Base-by-base conservation (phyloP, 2,797 vertebrate species). In the Bovichtus diacanthus region DNA sequence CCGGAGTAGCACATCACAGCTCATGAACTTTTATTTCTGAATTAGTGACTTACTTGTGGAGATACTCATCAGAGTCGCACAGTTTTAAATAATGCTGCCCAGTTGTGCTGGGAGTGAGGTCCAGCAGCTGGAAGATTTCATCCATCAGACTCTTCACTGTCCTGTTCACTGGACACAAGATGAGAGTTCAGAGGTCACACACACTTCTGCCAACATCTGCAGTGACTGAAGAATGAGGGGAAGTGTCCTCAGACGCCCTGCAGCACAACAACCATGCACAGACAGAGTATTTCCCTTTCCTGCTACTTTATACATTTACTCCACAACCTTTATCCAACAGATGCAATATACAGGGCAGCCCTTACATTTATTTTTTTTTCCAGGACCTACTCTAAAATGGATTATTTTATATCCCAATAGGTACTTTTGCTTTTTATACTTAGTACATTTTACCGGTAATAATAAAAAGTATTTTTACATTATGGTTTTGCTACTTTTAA, bases 51-150 rank as follows among this genome's bases (percentile, higher is more conserved):
- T 79, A 95, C 95, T 91, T 95, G 18, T 43, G 88, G 53, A 95
- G 93, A 59, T 82, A 93, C 79, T 95, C 93, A 13, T 95, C 92
- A 2, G 92, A 88, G 80, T 94, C 67, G 1, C 94, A 95, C 34
- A 95, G 76, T 65, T 95, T 95, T 3, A 95, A 80, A 44, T 94
- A 62, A 34, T 87, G 90, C 23, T 76, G 39, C 1, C 34, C 79
- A 2, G 15, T 60, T 1, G 49, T 13, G 15, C 12, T 6, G 10
- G 43, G 47, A 3, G 58, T 3, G n/a, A 71, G 25, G 19, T 92
- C 90, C 31, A 94, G 74, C 63, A 93, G 70, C 41, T 64, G 65
- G 49, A 91, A 70, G 54, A 93, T 59, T n/a, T 87, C 59, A 50
- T 89, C 79, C 2, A 95, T 92, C 74, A 95, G 81, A 72, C 76